phyloP scores from a whole-genome alignment of 2,797 vertebrate species.

The Sebastes cheni region DNA sequence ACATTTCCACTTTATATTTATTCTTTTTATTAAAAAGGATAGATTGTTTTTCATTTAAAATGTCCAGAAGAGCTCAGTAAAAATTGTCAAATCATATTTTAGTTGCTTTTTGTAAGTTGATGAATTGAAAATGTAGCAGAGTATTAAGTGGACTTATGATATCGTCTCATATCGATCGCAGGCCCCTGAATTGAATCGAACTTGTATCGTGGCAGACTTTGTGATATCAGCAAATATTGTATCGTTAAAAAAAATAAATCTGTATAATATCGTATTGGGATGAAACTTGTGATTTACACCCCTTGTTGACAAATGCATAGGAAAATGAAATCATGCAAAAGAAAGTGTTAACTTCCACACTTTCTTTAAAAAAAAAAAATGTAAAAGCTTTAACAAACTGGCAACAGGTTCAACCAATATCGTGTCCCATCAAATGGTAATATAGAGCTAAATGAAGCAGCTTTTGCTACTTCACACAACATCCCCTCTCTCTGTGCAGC shows the following conservation, averaged over 20 bases:
- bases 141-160: too few relatives aligned
- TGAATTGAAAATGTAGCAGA: too few relatives aligned
- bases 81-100: too few relatives aligned
- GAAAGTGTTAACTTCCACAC: not conserved
- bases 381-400: not conserved
- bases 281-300: not conserved
- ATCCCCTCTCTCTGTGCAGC: not conserved
- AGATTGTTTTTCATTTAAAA: too few relatives aligned
- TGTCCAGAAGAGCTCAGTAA: too few relatives aligned
- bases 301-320: not conserved
- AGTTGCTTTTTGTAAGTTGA: too few relatives aligned
- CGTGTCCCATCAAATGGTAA: not conserved
- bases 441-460: not conserved
- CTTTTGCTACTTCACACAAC: constrained; percentile 4
- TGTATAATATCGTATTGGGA: not conserved
- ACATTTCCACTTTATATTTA: too few relatives aligned
- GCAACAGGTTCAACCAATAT: not conserved
- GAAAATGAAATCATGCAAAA: not conserved
- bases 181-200: not conserved
- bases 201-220: not conserved
- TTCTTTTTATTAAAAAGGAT: too few relatives aligned
- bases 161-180: too few relatives aligned
- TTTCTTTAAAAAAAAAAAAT: too few relatives aligned
- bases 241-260: not conserved
- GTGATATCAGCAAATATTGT: not conserved